phyloP scores from a whole-genome alignment of 2,113 vertebrate genomes.

The Gnathonemus longibarbis region DNA sequence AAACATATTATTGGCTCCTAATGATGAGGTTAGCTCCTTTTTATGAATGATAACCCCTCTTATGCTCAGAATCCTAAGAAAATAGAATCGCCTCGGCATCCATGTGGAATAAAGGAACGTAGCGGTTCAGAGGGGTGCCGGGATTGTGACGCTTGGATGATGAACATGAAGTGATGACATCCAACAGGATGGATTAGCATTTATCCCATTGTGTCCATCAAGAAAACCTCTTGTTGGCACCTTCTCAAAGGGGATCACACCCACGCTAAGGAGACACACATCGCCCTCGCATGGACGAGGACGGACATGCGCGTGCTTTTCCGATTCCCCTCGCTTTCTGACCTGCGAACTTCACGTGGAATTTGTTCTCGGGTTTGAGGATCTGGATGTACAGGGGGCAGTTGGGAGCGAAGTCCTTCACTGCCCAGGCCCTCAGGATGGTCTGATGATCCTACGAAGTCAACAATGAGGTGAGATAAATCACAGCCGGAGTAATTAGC shows the following conservation, averaged over 20 bases:
- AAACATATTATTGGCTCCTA: not conserved
- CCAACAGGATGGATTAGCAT: not conserved
- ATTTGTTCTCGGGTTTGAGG: constrained; percentile 73
- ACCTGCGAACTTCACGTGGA: constrained; percentile 81
- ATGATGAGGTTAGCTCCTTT: not conserved
- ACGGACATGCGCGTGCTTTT: not conserved
- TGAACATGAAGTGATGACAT: not conserved
- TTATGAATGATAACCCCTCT: not conserved
- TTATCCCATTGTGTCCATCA: not conserved
- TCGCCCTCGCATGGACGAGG: not conserved
- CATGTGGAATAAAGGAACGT: not conserved
- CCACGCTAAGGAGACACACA: not conserved
- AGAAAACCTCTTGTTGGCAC: not conserved
- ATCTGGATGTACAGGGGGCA: constrained; percentile 75
- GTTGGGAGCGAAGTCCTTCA: constrained; percentile 74
- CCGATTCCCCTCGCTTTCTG: constrained; percentile 16
- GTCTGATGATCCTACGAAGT: constrained; percentile 71
- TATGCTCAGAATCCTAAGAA: not conserved
- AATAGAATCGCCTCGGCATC: not conserved
- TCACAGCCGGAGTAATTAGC: not conserved
- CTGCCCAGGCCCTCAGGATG: constrained; percentile 71
- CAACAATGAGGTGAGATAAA: not conserved
- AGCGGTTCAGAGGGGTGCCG: not conserved
- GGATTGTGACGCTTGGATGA: not conserved
- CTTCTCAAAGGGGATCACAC: not conserved